Evolutionary conservation across 2,888 invertebrate species (phyloP).

Genomic region (Lasioglossum pauxillum): DNA sequence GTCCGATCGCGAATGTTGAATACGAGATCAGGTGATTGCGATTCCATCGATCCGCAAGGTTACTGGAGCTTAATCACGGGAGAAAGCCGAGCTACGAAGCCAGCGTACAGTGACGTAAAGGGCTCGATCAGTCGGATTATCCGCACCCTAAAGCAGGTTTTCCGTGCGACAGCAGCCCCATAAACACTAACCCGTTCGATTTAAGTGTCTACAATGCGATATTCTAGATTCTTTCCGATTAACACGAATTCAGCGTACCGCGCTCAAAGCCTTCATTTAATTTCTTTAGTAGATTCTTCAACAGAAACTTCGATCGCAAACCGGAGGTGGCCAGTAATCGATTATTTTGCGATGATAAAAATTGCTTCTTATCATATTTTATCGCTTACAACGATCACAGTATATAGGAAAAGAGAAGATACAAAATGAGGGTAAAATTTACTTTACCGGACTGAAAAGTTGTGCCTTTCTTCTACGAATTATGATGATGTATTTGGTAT

Average conservation of each 20-base stretch:
- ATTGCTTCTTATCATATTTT: too few relatives aligned
- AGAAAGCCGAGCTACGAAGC: constrained; percentile 56
- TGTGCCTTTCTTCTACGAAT: too few relatives aligned
- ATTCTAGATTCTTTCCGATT: not conserved
- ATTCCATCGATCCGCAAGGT: constrained; percentile 70
- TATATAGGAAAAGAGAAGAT: too few relatives aligned
- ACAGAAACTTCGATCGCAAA: too few relatives aligned
- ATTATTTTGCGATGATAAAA: too few relatives aligned
- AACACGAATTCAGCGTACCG: not conserved
- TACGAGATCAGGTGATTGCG: constrained; percentile 71
- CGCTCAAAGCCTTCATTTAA: too few relatives aligned
- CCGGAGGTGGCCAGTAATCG: too few relatives aligned
- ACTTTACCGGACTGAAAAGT: too few relatives aligned
- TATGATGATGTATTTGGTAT: too few relatives aligned
- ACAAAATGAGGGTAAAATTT: too few relatives aligned
- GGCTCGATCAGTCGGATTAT: constrained; percentile 49
- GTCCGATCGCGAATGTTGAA: constrained; percentile 66
- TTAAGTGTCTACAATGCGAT: not conserved
- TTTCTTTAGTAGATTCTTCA: too few relatives aligned
- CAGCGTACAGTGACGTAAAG: constrained; percentile 45
- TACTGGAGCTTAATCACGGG: constrained; percentile 54
- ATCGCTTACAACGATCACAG: too few relatives aligned
- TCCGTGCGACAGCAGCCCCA: not conserved
- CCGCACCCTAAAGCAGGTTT: constrained; percentile 19
- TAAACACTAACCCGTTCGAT: not conserved